Base-by-base conservation (phyloP, 2,113 vertebrate genomes). In the Balaeniceps rex region DNA sequence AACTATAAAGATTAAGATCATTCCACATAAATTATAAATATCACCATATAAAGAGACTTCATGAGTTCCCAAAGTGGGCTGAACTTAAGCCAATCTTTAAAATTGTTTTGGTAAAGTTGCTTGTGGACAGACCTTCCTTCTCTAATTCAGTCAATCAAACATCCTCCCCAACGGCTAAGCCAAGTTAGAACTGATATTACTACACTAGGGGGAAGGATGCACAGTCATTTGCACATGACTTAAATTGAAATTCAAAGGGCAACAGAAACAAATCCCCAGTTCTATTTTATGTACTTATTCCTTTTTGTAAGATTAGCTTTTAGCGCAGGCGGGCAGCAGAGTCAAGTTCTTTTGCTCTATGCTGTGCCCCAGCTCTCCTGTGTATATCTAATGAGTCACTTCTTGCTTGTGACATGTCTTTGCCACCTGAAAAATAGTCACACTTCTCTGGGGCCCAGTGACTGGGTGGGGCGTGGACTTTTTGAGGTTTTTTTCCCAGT, bases 331-430 rank as follows among this genome's bases (percentile, higher is more conserved):
- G 6, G 31, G 74, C 74, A 94, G 88, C 36, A 83, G 31, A 70
- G 19, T 71, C 17, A 17, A 57, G 58, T 77, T 93, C 12, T 82
- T 92, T 76, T 76, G 44, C 80, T 95, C 58, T 75, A 84, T 60
- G 25, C 72, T 92, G 57, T 88, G 80, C 19, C 75, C 72, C 70
- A 69, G 22, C 81, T 87, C 87, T 91, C 74, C 33, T 69, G 38
- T 54, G 49, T 87, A 2, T 22, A 75, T 70, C 46, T 90, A 71
- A 65, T 61, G 88, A 95, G 82, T 91, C 74, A 85, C 60, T 76
- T 90, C 80, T 90, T 83, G 49, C 87, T 94, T 95, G 87, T 81
- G 91, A 90, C 91, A 77, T 42, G 42, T 64, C 81, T 88, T 94
- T 13, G 22, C 85, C 76, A 90, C 88, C 75, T 97, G 94, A 34